Conservation (phyloP, 2,113 vertebrate species). For the Rhinoptilus africanus region DNA sequence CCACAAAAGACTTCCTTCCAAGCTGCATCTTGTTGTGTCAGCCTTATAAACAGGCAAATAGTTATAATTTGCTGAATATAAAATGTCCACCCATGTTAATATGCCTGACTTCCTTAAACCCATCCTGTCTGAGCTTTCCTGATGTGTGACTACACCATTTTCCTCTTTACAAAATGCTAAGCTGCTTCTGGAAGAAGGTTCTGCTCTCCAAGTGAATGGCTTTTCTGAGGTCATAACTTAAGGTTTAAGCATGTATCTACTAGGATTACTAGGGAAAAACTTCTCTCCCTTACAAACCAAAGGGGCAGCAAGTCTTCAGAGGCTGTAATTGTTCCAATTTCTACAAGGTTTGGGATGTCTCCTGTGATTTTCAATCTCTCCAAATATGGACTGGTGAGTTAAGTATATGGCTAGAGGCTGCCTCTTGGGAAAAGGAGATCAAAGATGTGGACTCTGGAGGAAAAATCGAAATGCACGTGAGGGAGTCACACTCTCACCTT, state of each 20-base stretch:
- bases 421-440: not conserved
- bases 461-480: not conserved
- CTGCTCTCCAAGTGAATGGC: not conserved
- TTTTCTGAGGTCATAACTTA: not conserved
- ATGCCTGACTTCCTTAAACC: not conserved
- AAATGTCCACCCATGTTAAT: not conserved
- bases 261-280: not conserved
- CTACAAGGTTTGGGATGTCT: too few species aligned
- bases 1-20: not conserved
- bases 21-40: not conserved
- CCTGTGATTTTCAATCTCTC: too few species aligned
- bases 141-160: not conserved
- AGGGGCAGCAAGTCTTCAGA: not conserved
- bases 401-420: not conserved
- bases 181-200: not conserved
- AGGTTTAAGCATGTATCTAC: not conserved
- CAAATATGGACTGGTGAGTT: not conserved
- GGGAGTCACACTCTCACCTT: not conserved
- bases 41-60: not conserved
- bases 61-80: not conserved
- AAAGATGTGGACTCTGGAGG: not conserved
- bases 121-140: not conserved
- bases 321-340: not conserved
- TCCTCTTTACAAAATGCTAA: not conserved
- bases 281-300: not conserved